These are phyloP conservation scores for Epirrita christyi DNA, from an alignment of 2,888 invertebrate genomes.

Conservation along the genomic window DNA sequence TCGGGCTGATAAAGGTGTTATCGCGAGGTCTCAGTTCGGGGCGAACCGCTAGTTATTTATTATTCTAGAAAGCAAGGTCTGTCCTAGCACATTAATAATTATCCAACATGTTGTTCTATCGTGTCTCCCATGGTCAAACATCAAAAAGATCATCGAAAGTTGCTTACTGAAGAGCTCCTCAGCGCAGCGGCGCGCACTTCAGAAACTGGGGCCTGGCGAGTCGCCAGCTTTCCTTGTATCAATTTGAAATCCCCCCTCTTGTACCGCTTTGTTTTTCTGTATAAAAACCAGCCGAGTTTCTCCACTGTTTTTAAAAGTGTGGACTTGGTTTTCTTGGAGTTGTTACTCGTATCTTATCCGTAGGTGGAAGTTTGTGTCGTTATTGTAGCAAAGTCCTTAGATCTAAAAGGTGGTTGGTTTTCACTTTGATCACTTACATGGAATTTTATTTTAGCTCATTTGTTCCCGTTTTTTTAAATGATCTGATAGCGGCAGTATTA, in stretches of 20 bases:
- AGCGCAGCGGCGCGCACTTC: conserved; percentile 30
- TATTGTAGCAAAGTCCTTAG: too few relatives aligned
- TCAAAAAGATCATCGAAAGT: conserved; percentile 38
- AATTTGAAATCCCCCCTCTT: conserved; percentile 34
- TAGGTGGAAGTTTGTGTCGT: not conserved
- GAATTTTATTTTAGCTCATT: too few relatives aligned
- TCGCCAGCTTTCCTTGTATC: conserved; percentile 36
- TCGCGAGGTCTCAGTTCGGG: too few relatives aligned
- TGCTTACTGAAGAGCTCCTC: conserved; percentile 30
- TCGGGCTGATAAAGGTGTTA: too few relatives aligned
- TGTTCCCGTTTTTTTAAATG: too few relatives aligned
- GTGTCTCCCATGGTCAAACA: conserved; percentile 26
- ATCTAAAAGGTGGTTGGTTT: too few relatives aligned
- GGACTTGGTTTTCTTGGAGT: conserved; percentile 14
- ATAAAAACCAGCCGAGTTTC: conserved; percentile 23
- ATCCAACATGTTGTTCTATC: conserved; percentile 12
- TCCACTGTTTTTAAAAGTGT: conserved; percentile 17
- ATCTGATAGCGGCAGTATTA: too few relatives aligned
- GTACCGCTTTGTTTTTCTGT: conserved; percentile 34
- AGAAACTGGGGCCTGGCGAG: conserved; percentile 35
- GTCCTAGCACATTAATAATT: not conserved
- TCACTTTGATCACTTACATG: too few relatives aligned
- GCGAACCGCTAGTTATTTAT: too few relatives aligned
- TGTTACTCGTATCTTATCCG: conserved; percentile 10
- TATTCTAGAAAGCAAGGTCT: too few relatives aligned